Conservation (phyloP, 1,140 invertebrate species). For the Lepidotrigona ventralis region DNA sequence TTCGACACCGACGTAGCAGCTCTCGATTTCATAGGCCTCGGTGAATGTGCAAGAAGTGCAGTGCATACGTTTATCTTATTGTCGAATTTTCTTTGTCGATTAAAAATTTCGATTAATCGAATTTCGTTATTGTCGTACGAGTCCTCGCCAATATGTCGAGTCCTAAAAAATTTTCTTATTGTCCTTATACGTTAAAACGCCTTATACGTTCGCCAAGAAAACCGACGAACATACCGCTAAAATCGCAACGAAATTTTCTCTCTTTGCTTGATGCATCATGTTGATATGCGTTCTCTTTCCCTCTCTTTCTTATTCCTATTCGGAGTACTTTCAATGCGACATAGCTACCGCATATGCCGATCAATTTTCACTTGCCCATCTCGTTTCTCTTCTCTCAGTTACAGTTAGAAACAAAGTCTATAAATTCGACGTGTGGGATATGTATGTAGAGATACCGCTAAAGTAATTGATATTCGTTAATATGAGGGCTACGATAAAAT, state of each 20-base stretch:
- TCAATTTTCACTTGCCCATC: conserved; percentile 40
- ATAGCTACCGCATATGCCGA: conserved; percentile 58
- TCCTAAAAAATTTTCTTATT: conserved; percentile 66
- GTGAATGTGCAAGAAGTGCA: conserved; percentile 62
- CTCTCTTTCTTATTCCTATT: conserved; percentile 52
- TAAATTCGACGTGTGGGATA: conserved; percentile 32
- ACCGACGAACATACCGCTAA: conserved; percentile 13
- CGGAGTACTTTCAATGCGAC: conserved; percentile 68
- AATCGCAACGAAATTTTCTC: conserved; percentile 28
- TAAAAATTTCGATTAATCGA: conserved; percentile 31
- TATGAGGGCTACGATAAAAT: background rate
- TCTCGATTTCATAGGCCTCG: conserved; percentile 52
- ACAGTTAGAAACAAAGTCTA: background rate
- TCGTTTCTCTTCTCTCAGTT: background rate
- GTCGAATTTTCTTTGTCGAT: conserved; percentile 60
- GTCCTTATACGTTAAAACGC: conserved; percentile 59
- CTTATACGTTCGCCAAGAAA: conserved; percentile 4
- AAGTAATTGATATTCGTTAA: conserved; percentile 6
- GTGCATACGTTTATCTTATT: conserved; percentile 68
- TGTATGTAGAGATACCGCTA: conserved; percentile 12
- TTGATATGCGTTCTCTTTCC: conserved; percentile 24
- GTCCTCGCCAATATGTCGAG: conserved; percentile 27
- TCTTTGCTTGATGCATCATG: conserved; percentile 8
- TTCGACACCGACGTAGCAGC: conserved; percentile 26
- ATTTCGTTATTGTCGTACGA: conserved; percentile 69